These are phyloP conservation scores for Ciconia stormi DNA, from an alignment of 2,113 vertebrate genomes.

Conservation along the genomic window DNA sequence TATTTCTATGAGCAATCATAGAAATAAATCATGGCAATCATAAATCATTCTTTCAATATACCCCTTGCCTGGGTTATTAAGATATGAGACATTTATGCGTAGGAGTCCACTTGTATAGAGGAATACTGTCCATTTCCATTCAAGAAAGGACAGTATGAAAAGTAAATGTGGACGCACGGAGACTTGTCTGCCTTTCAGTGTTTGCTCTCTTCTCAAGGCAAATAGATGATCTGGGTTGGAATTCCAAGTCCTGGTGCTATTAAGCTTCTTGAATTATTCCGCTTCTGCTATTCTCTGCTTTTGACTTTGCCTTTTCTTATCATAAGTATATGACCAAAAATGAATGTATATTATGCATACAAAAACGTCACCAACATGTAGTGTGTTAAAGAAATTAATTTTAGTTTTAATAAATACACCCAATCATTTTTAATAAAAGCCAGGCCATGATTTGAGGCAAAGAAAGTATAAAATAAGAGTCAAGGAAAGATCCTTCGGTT, in stretches of 20 bases:
- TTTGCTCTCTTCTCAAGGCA: background rate
- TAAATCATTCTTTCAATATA: background rate
- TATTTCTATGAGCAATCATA: background rate
- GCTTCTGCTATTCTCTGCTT: background rate
- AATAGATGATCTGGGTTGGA: background rate
- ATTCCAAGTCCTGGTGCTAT: background rate
- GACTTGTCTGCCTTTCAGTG: background rate
- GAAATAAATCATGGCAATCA: background rate
- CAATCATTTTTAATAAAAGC: background rate
- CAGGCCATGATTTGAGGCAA: background rate
- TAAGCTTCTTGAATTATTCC: background rate
- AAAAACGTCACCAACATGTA: background rate
- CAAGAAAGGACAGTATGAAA: background rate
- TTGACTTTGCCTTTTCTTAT: background rate
- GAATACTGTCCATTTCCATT: background rate
- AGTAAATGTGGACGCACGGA: background rate
- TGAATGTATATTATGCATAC: background rate
- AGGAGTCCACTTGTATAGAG: background rate
- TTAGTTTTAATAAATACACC: background rate
- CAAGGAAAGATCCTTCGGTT: background rate
- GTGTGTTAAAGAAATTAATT: background rate
- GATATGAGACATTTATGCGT: background rate
- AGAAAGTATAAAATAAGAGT: background rate
- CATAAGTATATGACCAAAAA: background rate
- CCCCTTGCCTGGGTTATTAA: background rate